A percentile compares a stretch with the other conserved stretches of the same genome.
These are phyloP conservation scores for Microctenopoma stevenorrisi DNA, from an alignment of 2,797 vertebrate species.

Conservation along the genomic window DNA sequence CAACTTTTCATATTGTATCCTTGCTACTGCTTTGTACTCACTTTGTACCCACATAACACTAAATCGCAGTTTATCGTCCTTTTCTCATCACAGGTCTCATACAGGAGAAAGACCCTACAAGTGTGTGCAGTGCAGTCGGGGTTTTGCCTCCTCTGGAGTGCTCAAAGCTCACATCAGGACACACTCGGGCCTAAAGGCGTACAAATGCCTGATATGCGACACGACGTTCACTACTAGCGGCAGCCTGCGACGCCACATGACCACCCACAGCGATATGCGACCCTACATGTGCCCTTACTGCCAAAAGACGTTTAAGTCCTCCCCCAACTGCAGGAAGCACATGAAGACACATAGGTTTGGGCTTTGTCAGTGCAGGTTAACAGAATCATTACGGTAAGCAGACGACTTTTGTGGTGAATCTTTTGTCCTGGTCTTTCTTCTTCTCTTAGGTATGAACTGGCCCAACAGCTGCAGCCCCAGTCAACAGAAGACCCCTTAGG, in stretches of 20 bases:
- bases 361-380: not conserved
- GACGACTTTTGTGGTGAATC: not conserved
- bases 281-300: slow-evolving; percentile 99
- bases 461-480: slow-evolving; percentile 92
- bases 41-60: too few species aligned
- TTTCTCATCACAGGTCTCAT: slow-evolving; percentile 87
- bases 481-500: slow-evolving; percentile 84
- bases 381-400: not conserved
- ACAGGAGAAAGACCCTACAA: slow-evolving; percentile 98
- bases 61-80: not conserved
- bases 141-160: slow-evolving; percentile 98
- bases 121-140: slow-evolving; percentile 95
- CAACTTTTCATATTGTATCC: not conserved
- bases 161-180: slow-evolving; percentile 97
- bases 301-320: slow-evolving; percentile 99
- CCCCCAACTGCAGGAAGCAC: slow-evolving; percentile 97
- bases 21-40: not conserved
- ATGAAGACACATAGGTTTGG: slow-evolving; percentile 98
- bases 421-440: not conserved
- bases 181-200: slow-evolving; percentile 95
- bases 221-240: slow-evolving; percentile 98
- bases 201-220: slow-evolving; percentile 94
- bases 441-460: slow-evolving; percentile 90
- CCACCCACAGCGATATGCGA: slow-evolving; percentile 94
- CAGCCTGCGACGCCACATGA: slow-evolving; percentile 96